phyloP scores from a whole-genome alignment of 2,113 vertebrate species.

The Pterocles burchelli region DNA sequence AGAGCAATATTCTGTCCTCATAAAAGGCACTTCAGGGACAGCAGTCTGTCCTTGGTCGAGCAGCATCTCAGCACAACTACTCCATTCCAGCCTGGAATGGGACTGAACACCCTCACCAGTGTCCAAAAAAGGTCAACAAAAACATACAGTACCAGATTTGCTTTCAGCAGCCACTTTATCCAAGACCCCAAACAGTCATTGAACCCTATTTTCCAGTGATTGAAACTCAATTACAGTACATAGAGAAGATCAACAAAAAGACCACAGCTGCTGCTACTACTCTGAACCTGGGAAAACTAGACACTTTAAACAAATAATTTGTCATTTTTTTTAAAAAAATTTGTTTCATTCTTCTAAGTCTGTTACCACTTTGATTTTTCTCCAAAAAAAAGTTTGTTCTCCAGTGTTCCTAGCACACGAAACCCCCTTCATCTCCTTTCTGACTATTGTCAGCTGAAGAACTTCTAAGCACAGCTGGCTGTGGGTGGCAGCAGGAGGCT shows the following conservation, averaged over 20 bases:
- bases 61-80: not conserved
- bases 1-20: not conserved
- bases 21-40: not conserved
- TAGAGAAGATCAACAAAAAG: not conserved
- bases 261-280: not conserved
- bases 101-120: not conserved
- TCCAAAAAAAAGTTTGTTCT: not conserved
- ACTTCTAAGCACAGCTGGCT: slow-evolving; percentile 27
- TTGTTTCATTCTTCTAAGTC: not conserved
- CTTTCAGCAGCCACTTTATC: not conserved
- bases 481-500: slow-evolving; percentile 61
- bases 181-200: not conserved
- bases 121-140: not conserved
- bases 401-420: not conserved
- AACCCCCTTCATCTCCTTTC: not conserved
- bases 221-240: not conserved
- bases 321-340: not conserved
- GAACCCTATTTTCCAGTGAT: not conserved
- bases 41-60: not conserved
- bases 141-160: not conserved
- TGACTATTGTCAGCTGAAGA: not conserved
- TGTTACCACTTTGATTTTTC: not conserved
- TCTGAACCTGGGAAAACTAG: not conserved
- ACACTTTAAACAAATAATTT: not conserved
- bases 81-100: not conserved